A percentile compares a stretch with the other conserved stretches of the same genome.
These are phyloP conservation scores for Nycticebus coucang DNA, from an alignment of 2,113 vertebrate genomes.

Conservation along the genomic window DNA sequence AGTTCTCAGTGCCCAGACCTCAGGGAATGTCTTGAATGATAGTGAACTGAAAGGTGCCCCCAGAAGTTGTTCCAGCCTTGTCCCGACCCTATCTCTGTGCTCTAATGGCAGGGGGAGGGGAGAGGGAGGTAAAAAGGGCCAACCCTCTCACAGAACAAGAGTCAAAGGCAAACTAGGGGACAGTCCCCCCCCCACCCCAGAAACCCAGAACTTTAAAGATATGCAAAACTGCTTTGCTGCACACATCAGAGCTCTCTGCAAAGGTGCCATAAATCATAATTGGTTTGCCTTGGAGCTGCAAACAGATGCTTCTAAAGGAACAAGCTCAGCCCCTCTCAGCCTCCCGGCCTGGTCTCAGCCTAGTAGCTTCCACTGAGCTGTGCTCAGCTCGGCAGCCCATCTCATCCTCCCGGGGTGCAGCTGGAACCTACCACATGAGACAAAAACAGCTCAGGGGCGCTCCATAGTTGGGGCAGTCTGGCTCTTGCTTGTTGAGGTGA, in stretches of 20 bases:
- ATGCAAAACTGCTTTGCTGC: too few species aligned
- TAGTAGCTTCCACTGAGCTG: not conserved
- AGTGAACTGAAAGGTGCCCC: not conserved
- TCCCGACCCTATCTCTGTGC: too few species aligned
- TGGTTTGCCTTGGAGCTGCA: not conserved
- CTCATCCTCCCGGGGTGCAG: not conserved
- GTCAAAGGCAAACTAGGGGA: not conserved
- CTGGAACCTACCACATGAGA: not conserved
- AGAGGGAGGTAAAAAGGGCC: not conserved
- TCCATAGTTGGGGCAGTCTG: accelerated
- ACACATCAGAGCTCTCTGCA: not conserved
- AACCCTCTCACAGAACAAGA: not conserved
- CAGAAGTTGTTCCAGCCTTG: not conserved
- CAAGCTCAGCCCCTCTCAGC: not conserved
- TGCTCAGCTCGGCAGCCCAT: not conserved
- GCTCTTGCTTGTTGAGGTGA: not conserved
- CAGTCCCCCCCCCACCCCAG: not conserved
- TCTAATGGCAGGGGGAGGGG: not conserved
- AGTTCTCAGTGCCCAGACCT: not conserved
- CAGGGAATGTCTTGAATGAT: not conserved
- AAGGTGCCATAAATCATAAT: not conserved
- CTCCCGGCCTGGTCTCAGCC: not conserved
- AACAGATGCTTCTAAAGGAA: not conserved
- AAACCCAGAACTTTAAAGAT: not conserved
- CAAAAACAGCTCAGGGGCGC: not conserved